These are phyloP conservation scores for Drosophila pallidifrons DNA, from an alignment of 1,140 invertebrate genomes.

Conservation along the genomic window DNA sequence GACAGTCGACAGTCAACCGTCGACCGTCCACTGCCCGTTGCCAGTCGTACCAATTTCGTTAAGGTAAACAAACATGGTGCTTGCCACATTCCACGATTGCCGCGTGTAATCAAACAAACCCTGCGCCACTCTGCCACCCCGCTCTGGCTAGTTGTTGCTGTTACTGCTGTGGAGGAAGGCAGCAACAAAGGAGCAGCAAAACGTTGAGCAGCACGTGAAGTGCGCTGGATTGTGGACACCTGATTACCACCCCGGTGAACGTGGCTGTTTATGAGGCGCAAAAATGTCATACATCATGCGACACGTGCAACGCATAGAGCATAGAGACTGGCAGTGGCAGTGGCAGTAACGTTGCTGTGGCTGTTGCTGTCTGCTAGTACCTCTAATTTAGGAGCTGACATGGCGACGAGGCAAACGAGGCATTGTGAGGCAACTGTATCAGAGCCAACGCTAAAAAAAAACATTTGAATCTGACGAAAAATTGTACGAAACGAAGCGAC, in stretches of 20 bases:
- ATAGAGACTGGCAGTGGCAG: too few relatives aligned
- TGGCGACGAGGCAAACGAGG: constrained; percentile 12
- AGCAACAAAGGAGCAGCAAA: constrained; percentile 43
- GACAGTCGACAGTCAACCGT: not conserved
- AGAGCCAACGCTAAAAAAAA: constrained; percentile 24
- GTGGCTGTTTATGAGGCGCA: constrained; percentile 77
- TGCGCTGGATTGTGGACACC: constrained; percentile 38
- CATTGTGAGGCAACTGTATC: constrained; percentile 26
- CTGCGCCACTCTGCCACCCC: not conserved
- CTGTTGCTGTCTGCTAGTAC: not conserved
- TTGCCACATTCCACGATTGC: not conserved
- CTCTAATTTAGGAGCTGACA: constrained; percentile 41
- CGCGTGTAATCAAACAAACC: constrained; percentile 27
- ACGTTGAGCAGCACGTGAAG: constrained; percentile 29
- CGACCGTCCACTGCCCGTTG: not conserved
- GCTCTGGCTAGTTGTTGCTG: not conserved
- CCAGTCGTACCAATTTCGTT: constrained; percentile 72
- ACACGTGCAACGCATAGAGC: constrained; percentile 45
- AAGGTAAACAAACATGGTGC: constrained; percentile 61
- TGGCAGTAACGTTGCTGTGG: not conserved
- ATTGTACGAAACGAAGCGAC: constrained; percentile 23
- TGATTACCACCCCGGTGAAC: constrained; percentile 54
- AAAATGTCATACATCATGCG: constrained; percentile 82
- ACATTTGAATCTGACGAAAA: constrained; percentile 68
- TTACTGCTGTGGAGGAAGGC: not conserved